A percentile compares a stretch with the other conserved stretches of the same genome.
These are phyloP conservation scores for Bombus impatiens DNA, from an alignment of 1,140 invertebrate genomes.

Conservation along the genomic window DNA sequence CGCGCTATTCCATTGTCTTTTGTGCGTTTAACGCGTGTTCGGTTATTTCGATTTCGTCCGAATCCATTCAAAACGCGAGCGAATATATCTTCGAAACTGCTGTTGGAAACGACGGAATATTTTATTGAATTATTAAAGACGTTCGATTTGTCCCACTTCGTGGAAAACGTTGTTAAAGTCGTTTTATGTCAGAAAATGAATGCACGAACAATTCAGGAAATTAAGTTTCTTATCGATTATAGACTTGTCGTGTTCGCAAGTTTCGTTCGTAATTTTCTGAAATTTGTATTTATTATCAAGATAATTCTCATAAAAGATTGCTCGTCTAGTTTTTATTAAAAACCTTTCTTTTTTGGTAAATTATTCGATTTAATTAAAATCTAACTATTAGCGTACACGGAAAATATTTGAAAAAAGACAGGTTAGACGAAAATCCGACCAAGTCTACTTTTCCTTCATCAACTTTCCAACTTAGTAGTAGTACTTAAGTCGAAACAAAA, in stretches of 20 bases:
- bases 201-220: conserved; percentile 15
- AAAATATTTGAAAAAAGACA: background rate
- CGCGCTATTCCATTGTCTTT: background rate
- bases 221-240: conserved; percentile 19
- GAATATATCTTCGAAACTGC: background rate
- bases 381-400: too few species aligned
- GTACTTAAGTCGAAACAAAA: background rate
- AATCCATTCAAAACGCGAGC: background rate
- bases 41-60: conserved; percentile 3
- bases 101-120: background rate
- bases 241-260: background rate
- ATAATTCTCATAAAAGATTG: too few species aligned
- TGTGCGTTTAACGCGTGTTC: background rate
- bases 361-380: background rate
- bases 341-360: background rate
- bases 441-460: background rate
- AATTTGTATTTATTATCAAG: background rate
- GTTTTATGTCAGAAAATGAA: conserved; percentile 1
- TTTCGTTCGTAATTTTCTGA: background rate
- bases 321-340: too few species aligned
- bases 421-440: too few species aligned
- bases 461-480: background rate
- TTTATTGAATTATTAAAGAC: conserved; percentile 25
- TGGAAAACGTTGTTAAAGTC: background rate
- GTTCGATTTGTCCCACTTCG: background rate